These are phyloP conservation scores for Harpagoxenus sublaevis DNA, from an alignment of 2,888 invertebrate species.

Conservation along the genomic window DNA sequence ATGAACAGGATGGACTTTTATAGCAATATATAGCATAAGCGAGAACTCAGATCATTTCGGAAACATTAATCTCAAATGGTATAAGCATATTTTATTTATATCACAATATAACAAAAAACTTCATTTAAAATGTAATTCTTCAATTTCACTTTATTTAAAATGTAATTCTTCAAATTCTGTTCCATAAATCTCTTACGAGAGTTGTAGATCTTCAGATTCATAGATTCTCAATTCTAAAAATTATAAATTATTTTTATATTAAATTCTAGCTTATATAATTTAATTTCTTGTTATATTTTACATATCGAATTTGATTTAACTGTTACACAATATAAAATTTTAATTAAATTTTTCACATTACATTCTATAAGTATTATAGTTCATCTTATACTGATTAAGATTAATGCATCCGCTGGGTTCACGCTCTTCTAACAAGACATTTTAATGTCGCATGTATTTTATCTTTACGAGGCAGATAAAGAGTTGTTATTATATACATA, in stretches of 20 bases:
- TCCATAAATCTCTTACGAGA: neutral
- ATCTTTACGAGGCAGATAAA: constrained; percentile 56
- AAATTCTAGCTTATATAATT: neutral
- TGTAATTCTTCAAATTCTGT: constrained; percentile 16
- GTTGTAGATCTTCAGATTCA: neutral
- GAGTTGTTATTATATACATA: constrained; percentile 55
- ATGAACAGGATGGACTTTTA: constrained; percentile 66
- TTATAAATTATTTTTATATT: neutral
- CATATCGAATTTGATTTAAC: neutral
- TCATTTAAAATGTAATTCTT: constrained; percentile 5
- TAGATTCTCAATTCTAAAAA: neutral
- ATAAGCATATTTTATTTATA: constrained; percentile 10
- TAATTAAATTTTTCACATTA: neutral
- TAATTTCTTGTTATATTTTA: neutral
- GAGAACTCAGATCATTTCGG: constrained; percentile 60
- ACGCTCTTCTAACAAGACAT: constrained; percentile 64
- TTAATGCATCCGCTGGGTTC: constrained; percentile 62
- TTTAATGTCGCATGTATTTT: constrained; percentile 53
- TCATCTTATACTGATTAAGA: constrained; percentile 22
- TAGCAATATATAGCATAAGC: constrained; percentile 59
- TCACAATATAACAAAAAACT: neutral
- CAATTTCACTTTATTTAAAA: neutral
- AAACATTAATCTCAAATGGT: constrained; percentile 28
- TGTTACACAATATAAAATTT: neutral
- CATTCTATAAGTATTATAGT: neutral